Evolutionary conservation across 1,140 invertebrate species (phyloP).

Genomic region (Rhopalosiphum maidis): DNA sequence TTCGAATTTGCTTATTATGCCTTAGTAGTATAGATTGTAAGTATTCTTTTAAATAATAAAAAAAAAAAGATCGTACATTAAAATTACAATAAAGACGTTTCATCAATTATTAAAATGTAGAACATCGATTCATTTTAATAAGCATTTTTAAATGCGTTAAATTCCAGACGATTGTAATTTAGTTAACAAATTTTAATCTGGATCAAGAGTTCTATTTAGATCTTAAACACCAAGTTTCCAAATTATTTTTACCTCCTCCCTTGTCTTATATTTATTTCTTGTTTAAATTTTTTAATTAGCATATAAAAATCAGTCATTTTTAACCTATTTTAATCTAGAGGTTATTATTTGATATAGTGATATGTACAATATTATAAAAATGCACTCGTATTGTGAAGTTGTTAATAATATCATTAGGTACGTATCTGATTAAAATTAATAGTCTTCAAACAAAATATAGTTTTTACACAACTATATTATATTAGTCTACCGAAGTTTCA

Average conservation of each 20-base stretch:
- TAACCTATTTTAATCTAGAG: background rate
- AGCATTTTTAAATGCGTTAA: background rate
- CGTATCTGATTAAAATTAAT: background rate
- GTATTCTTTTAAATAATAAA: too few species aligned
- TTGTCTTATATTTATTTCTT: background rate
- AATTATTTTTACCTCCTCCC: background rate
- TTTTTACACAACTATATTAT: background rate
- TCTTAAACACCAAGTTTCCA: background rate
- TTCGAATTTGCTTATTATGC: too few species aligned
- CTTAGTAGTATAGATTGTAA: too few species aligned
- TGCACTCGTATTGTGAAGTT: background rate
- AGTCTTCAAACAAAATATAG: background rate
- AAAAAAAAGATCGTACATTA: background rate
- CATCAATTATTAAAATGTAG: background rate
- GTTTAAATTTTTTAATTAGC: background rate
- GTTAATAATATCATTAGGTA: background rate
- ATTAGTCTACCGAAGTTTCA: background rate
- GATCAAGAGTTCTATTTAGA: background rate
- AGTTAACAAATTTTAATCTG: background rate
- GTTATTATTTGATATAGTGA: background rate
- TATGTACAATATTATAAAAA: background rate
- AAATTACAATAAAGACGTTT: background rate
- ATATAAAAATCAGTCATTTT: background rate
- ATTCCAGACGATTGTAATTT: conserved; percentile 15
- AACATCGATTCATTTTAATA: background rate